Evolutionary conservation across 2,113 vertebrate genomes (phyloP), one percentile per base, ranked within the genome.

Genomic region (Monopterus albus): DNA sequence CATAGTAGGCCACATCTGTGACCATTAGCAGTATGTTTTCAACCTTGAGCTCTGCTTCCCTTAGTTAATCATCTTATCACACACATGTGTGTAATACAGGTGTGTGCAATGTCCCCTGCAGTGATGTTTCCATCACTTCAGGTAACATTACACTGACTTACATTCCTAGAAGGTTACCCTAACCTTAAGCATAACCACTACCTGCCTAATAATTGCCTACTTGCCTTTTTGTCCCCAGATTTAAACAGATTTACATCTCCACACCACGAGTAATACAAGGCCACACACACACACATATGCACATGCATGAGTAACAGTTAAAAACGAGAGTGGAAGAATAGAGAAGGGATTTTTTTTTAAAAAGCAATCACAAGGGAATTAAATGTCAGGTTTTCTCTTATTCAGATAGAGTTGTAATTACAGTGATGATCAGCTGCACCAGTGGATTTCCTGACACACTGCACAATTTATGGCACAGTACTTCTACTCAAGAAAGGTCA

Each of bases 1-100:
- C n/a, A n/a, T n/a, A n/a, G n/a, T n/a, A n/a, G n/a, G n/a, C n/a
- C n/a, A n/a, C n/a, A n/a, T n/a, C n/a, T n/a, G n/a, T n/a, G n/a
- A 55, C 49, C 60, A 42, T 46, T 2, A 75, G 40, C 31, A 67
- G 51, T 28, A 52, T 60, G 18, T 35, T 67, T 72, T 81, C 74
- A 59, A 60, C 45, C 58, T 29, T 70, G 33, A 75, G 39, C 56
- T 76, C 49, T 45, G 29, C 47, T 53, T 51, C n/a, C 29, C 50
- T 63, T 7, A 40, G 45, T 53, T 72, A 52, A 77, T 76, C 55
- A 49, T 70, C 61, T 64, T 56, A 7, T 13, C 52, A 56, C 68
- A 43, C 35, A 0, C 23, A 42, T 49, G 77, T 21, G 72, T 71
- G n/a, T n/a, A 63, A 68, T 62, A 56, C 61, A 50, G 73, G 73